Evolutionary conservation across 1,140 invertebrate genomes (phyloP), one percentile per base, ranked within the genome.

Genomic region (Prorops nasuta): DNA sequence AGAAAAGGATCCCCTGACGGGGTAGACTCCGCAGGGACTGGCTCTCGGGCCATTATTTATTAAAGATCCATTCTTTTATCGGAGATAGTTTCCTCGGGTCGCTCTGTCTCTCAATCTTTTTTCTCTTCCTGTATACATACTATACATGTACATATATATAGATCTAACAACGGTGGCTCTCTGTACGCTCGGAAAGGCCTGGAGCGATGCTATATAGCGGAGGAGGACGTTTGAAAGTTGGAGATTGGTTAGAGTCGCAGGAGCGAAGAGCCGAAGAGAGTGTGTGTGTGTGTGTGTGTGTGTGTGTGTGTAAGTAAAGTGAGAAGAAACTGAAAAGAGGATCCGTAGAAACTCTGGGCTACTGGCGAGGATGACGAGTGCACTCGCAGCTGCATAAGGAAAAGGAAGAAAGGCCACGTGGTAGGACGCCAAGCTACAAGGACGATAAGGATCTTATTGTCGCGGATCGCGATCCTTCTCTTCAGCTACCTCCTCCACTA

Each of bases 61-160:
- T 60, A 60, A 60, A 59, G 56, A 60, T 52, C 52, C 56, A 52
- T 51, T 52, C 58, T 60, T 60, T 60, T 59, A 59, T 55, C 53
- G 39, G 19, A 35, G 35, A 52, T 56, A 56, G 56, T 52, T 59
- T 56, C 24, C 4, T 4, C 24, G 4, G 10, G 4, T 28, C 4
- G 4, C 24, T 28, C 24, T 28, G 24, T 28, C 58, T 44, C 35
- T 31, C 31, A n/a, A n/a, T 53, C 34, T 9, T 15, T 21, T 15
- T 40, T n/a, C 18, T 21, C n/a, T 36, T 41, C 49, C 43, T 54
- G n/a, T n/a, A n/a, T n/a, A n/a, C n/a, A n/a, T n/a, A n/a, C n/a
- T n/a, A n/a, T n/a, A n/a, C n/a, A n/a, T n/a, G n/a, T n/a, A n/a
- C n/a, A n/a, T n/a, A n/a, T n/a, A n/a, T n/a, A n/a, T n/a, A n/a